Evolutionary conservation across 53 echinoderm and acorn worm species (phyloP).

Genomic region (Holothuria scabra): DNA sequence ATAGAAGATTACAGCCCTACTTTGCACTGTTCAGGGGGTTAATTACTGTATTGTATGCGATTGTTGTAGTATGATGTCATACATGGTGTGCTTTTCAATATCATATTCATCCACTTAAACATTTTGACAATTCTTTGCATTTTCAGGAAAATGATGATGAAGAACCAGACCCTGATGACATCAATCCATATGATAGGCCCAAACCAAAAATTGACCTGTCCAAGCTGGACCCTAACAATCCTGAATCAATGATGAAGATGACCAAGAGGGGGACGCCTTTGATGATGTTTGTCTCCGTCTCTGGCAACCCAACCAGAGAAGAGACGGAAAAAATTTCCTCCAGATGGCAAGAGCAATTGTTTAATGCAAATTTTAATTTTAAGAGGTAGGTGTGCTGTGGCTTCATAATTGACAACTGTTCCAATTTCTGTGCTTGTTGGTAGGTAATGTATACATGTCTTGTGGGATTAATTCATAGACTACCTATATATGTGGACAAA

Average conservation of each 20-base stretch:
- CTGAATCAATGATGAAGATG: slow-evolving; percentile 81
- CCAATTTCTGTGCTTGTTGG: no score
- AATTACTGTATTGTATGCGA: no score
- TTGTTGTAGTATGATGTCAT: no score
- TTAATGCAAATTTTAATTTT: slow-evolving; percentile 81
- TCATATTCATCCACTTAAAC: no score
- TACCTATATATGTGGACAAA: no score
- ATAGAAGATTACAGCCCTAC: no score
- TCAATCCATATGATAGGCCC: slow-evolving; percentile 77
- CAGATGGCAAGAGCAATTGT: slow-evolving; percentile 86
- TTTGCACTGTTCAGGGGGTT: no score
- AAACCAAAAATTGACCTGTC: slow-evolving; percentile 77
- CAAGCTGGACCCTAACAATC: slow-evolving; percentile 76
- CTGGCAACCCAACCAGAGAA: slow-evolving; percentile 79
- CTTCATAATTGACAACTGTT: no score
- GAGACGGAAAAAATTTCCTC: slow-evolving; percentile 82
- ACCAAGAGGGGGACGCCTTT: slow-evolving; percentile 94
- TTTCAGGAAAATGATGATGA: slow-evolving; percentile 88
- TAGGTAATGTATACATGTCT: no score
- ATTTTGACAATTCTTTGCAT: background rate
- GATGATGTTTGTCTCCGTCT: slow-evolving; percentile 92
- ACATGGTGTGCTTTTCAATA: no score
- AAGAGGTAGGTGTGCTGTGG: slow-evolving; percentile 79
- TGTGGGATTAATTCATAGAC: no score
- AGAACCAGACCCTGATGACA: slow-evolving; percentile 84